Evolutionary conservation across 2,888 invertebrate species (phyloP), one percentile per base, ranked within the genome.

Genomic region (Lathronympha strigana): DNA sequence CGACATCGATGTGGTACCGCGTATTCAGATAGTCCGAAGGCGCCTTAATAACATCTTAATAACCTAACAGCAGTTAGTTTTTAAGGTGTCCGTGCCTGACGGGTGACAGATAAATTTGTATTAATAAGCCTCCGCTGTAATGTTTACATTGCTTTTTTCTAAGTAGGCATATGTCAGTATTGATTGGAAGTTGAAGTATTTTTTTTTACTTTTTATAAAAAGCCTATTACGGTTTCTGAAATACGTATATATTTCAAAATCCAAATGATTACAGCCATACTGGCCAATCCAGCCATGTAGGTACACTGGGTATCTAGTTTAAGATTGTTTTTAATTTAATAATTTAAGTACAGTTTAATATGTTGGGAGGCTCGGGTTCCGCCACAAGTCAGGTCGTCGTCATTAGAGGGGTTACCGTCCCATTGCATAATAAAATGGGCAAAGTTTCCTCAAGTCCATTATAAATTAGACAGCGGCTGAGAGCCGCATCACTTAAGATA

Each of bases 401-500:
- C 91, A 88, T 91, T 92, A 92, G 88, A 87, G 86, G 87, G 90
- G 89, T 87, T 88, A 87, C 90, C 88, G 81, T 86, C 88, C 88
- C 91, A 90, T 89, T 90, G 90, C 91, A 91, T 92, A 91, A 91
- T 92, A 92, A 92, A 92, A 92, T 92, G 91, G 88, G 80, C 87
- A 77, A 92, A 92, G 90, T 91, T 92, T 90, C 85, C 90, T 83
- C 86, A 91, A 92, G 91, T 90, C 92, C 91, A 92, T 91, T 92
- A 92, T 91, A 91, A 92, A 92, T 92, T 91, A 92, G 91, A 91
- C 91, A 88, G 86, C 86, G 89, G 88, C 80, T 80, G 80, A 90
- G 88, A 85, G 86, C 86, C 90, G 89, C 90, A 90, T 91, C 91
- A 88, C 88, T 90, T 91, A 87, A 91, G 91, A 89, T 91, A 90